phyloP scores from a whole-genome alignment of 2,113 vertebrate genomes.

The Hemichromis elongatus region DNA sequence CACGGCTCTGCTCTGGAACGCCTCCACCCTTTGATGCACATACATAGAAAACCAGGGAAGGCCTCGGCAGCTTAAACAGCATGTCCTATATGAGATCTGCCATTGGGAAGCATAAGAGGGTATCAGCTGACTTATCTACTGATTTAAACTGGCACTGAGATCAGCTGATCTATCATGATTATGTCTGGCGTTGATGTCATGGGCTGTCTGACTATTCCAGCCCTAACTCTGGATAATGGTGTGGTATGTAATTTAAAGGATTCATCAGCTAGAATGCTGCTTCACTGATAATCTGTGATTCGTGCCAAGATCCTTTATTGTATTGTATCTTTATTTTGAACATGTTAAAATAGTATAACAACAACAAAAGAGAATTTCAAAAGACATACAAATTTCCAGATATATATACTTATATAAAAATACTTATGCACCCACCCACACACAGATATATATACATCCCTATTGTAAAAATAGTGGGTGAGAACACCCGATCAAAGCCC shows the following conservation, averaged over 20 bases:
- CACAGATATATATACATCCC: not conserved
- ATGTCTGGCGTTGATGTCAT: not conserved
- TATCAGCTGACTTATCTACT: not conserved
- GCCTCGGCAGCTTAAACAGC: too few relatives aligned
- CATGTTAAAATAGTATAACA: not conserved
- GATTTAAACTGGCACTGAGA: not conserved
- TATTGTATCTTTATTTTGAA: not conserved
- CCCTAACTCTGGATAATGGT: not conserved
- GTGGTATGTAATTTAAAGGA: not conserved
- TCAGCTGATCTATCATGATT: not conserved
- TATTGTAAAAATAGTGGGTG: not conserved
- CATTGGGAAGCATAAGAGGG: not conserved
- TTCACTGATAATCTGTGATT: not conserved
- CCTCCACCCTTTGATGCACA: not conserved
- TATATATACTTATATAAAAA: not conserved
- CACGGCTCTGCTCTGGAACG: not conserved
- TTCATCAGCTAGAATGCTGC: not conserved
- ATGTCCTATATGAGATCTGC: not conserved
- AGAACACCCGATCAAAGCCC: not conserved
- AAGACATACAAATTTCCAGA: not conserved
- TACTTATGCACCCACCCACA: not conserved
- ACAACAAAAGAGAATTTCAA: not conserved
- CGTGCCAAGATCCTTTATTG: not conserved
- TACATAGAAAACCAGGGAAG: not conserved
- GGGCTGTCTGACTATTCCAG: not conserved